Conservation (phyloP, 2,113 vertebrate genomes). For the Apus apus region DNA sequence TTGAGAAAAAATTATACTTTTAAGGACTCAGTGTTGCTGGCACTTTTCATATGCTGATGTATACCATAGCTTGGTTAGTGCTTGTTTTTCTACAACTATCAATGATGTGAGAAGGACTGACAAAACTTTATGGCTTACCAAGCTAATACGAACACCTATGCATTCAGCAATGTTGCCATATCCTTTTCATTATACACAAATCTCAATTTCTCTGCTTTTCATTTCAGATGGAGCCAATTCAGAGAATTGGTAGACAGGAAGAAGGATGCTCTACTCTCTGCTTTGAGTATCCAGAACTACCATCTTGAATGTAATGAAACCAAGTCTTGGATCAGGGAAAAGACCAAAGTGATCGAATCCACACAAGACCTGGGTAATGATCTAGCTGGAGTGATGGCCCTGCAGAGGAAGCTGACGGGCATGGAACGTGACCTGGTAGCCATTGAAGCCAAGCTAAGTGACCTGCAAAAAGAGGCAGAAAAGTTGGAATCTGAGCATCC, state of each 20-base stretch:
- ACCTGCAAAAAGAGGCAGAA: slow-evolving; percentile 93
- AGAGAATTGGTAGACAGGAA: slow-evolving; percentile 95
- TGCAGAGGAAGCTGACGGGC: slow-evolving; percentile 97
- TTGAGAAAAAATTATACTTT: not conserved
- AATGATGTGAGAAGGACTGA: not conserved
- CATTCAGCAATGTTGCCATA: not conserved
- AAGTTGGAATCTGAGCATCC: slow-evolving; percentile 90
- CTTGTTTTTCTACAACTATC: not conserved
- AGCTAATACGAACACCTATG: not conserved
- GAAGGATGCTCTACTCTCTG: slow-evolving; percentile 92
- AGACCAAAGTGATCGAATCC: slow-evolving; percentile 99
- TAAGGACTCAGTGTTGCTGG: not conserved
- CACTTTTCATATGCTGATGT: not conserved
- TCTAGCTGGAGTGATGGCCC: slow-evolving; percentile 95
- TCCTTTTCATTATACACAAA: not conserved
- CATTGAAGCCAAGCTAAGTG: slow-evolving; percentile 93
- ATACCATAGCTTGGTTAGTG: not conserved
- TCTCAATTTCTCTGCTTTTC: not conserved
- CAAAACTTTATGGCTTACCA: not conserved
- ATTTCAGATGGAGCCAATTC: slow-evolving; percentile 95
- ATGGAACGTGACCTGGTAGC: slow-evolving; percentile 97
- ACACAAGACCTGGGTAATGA: slow-evolving; percentile 98
- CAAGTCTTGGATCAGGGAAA: slow-evolving; percentile 99
- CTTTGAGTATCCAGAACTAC: slow-evolving; percentile 98
- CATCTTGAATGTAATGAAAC: slow-evolving; percentile 99